phyloP scores from a whole-genome alignment of 2,888 invertebrate species.

The Troglohyphantes excavatus region DNA sequence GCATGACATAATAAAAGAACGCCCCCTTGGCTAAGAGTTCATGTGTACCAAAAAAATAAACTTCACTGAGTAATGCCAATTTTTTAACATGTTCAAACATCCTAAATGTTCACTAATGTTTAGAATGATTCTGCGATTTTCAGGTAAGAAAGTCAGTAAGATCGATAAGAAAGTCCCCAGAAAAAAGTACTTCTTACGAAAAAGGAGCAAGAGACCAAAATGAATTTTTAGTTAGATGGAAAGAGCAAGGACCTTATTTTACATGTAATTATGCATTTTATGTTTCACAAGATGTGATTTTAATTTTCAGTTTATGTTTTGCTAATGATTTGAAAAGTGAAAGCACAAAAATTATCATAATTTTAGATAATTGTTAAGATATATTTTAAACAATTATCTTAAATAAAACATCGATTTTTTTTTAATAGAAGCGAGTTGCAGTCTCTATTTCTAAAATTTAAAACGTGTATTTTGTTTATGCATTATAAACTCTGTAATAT shows the following conservation, averaged over 20 bases:
- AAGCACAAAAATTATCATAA: too few species aligned
- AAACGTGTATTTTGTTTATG: too few species aligned
- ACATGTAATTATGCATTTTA: conserved; percentile 69
- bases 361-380: too few species aligned
- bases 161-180: conserved; percentile 42
- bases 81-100: neutral
- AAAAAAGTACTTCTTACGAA: conserved; percentile 72
- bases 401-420: too few species aligned
- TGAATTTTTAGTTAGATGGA: conserved; percentile 45
- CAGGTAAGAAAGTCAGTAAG: conserved; percentile 32
- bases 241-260: conserved; percentile 37
- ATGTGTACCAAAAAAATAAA: too few species aligned
- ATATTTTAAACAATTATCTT: too few species aligned
- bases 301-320: neutral
- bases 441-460: neutral
- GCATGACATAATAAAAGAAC: too few species aligned
- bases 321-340: neutral
- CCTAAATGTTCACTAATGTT: conserved; percentile 19
- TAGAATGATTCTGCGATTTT: conserved; percentile 69
- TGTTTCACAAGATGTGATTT: conserved; percentile 39
- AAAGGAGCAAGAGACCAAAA: conserved; percentile 48
- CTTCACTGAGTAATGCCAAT: too few species aligned
- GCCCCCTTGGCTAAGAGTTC: too few species aligned
- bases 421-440: too few species aligned
- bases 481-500: too few species aligned